Evolutionary conservation across 2,113 vertebrate genomes (phyloP), one percentile per base, ranked within the genome.

Genomic region (Onychorhynchus coronatus): DNA sequence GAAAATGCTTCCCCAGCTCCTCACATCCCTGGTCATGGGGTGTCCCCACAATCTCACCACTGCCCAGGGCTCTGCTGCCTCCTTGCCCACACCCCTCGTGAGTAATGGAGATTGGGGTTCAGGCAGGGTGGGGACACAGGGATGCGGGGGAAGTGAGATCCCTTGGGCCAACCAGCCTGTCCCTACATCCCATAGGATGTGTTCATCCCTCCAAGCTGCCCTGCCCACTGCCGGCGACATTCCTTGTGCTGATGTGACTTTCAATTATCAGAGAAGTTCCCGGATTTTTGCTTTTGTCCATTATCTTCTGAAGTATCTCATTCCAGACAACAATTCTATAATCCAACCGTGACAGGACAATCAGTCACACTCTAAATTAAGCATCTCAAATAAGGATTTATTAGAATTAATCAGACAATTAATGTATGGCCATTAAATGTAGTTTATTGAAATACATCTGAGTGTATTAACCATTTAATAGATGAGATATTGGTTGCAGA

Each of bases 341-440:
- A 96, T 84, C 95, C 94, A 76, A 37, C 91, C 82, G 5, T 95
- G 96, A 90, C 91, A 97, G 93, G 88, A 22, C 47, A 1, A 96
- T 97, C 95, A 86, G 97, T 94, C 95, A 96, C 84, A 79, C 94
- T 97, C 90, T 78, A 96, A 96, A 97, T 93, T 93, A 95, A 94
- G 94, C 90, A 96, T 95, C 96, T 97, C 95, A 91, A 96, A 95
- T 92, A 95, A 89, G 88, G 93, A 94, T 96, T 95, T 97, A 94
- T 94, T 95, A 76, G 95, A 85, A 93, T 94, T 96, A 95, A 95
- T 94, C 93, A 94, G 91, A 94, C 91, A 97, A 97, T 97, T 97
- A 96, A 92, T 95, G 74, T 71, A 79, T 56, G 84, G 74, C 78
- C 61, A 89, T 95, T 95, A 95, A 96, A 87, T 31, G 8, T 92